Evolutionary conservation across 35 echinoderm and acorn worm species (phyloP), one percentile per base, ranked within the genome.

Genomic region (Apostichopus japonicus): DNA sequence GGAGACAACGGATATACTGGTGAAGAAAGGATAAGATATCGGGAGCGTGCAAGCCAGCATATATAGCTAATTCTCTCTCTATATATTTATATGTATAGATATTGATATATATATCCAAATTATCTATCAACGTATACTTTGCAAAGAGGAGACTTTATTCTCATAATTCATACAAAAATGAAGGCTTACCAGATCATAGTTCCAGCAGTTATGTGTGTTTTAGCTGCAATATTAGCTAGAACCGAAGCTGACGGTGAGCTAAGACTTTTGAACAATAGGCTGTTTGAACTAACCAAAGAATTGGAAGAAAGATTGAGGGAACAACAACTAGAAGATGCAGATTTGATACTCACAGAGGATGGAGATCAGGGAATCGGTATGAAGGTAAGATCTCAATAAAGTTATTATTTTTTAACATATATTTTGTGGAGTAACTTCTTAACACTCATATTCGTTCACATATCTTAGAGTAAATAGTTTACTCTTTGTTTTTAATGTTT

Each of bases 151-250:
- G 8, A 44, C 77, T 78, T 13, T 9, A 44, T 23, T 53, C 23
- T 19, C 6, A 56, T 17, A 82, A 56, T 17, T 44, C 79, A 10
- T 6, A 73, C 54, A 44, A 73, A 71, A 72, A 89, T 89, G 86
- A 89, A 89, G 62, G 86, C 86, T 72, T 89, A 89, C 19, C 86
- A 89, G 33, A 65, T 89, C 22, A 72, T 89, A 89, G 67, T 89
- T 53, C 86, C 86, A 51, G 86, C 62, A 51, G 33, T 89, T 72
- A 5, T 89, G 59, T 89, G 86, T 73, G 61, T 89, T 10, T 72
- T 89, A 44, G 86, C 86, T 62, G 86, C 67, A 17, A 67, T 89
- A 65, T 65, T 89, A 65, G 86, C 67, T 53, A 89, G 86, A 65
- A 72, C 86, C 61, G 86, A 89, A 53, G 86, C 86, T 57, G 86